Evolutionary conservation across 1,140 invertebrate genomes (phyloP).

Genomic region (Drosophila mauritiana): DNA sequence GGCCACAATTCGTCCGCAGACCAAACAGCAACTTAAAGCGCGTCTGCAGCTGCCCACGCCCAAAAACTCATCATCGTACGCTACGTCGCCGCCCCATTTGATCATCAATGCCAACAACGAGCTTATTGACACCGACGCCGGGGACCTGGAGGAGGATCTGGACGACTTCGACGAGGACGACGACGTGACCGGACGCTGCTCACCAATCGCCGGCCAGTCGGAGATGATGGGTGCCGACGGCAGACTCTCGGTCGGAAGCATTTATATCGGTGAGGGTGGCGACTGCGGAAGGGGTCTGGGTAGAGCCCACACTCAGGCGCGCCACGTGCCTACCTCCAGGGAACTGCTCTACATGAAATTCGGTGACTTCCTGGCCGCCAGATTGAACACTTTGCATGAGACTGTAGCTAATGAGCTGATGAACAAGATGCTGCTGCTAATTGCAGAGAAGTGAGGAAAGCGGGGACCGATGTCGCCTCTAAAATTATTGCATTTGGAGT

Average conservation of each 20-base stretch:
- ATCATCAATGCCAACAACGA: conserved; percentile 74
- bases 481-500: conserved; percentile 19
- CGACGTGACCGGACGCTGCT: conserved; percentile 21
- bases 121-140: conserved; percentile 67
- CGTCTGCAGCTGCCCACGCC: conserved; percentile 36
- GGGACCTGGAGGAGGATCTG: conserved; percentile 48
- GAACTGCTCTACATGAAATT: conserved; percentile 79
- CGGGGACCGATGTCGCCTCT: neutral
- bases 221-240: conserved; percentile 53
- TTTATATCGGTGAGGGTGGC: conserved; percentile 33
- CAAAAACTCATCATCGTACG: conserved; percentile 34
- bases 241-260: conserved; percentile 55
- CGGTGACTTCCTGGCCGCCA: conserved; percentile 77
- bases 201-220: conserved; percentile 21
- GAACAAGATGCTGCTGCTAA: conserved; percentile 76
- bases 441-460: conserved; percentile 67
- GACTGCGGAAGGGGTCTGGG: conserved; percentile 10
- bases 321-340: conserved; percentile 44
- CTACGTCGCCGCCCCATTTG: conserved; percentile 57
- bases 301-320: conserved; percentile 7
- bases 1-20: conserved; percentile 61
- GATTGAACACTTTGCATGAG: conserved; percentile 77
- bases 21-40: conserved; percentile 65
- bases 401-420: conserved; percentile 78
- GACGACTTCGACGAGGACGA: conserved; percentile 67